A percentile compares a stretch with the other conserved stretches of the same genome.
Conservation (phyloP, 2,113 vertebrate species). For the Rostratula benghalensis region DNA sequence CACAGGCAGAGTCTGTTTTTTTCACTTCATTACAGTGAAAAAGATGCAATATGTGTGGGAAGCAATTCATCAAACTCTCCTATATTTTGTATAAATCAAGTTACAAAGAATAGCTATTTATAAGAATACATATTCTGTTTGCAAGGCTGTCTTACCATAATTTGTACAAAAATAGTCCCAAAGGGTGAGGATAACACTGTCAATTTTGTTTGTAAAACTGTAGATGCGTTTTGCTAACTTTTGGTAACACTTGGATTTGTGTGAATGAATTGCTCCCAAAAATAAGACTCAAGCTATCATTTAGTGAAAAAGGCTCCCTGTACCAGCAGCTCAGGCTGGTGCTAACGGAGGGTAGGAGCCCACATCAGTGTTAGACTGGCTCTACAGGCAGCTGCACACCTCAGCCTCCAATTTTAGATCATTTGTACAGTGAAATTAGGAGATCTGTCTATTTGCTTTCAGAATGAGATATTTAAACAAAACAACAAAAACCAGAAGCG, state of each 20-base stretch:
- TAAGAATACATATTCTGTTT: neutral
- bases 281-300: neutral
- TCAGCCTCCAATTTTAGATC: accelerated
- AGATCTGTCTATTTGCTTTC: neutral
- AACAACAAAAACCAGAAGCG: too few relatives aligned
- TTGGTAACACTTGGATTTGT: neutral
- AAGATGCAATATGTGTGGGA: neutral
- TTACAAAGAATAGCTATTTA: neutral
- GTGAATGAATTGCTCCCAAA: neutral
- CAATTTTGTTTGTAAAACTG: neutral
- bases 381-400: neutral
- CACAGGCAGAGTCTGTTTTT: neutral
- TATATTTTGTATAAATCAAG: neutral
- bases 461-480: neutral
- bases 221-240: neutral
- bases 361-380: accelerated
- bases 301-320: neutral
- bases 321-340: neutral
- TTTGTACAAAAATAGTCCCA: neutral
- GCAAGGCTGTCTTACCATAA: neutral
- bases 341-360: neutral
- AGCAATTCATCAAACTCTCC: neutral
- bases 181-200: neutral
- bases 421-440: accelerated
- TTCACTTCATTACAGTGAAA: neutral